Evolutionary conservation across 2,113 vertebrate species (phyloP).

Genomic region (Pionites leucogaster): DNA sequence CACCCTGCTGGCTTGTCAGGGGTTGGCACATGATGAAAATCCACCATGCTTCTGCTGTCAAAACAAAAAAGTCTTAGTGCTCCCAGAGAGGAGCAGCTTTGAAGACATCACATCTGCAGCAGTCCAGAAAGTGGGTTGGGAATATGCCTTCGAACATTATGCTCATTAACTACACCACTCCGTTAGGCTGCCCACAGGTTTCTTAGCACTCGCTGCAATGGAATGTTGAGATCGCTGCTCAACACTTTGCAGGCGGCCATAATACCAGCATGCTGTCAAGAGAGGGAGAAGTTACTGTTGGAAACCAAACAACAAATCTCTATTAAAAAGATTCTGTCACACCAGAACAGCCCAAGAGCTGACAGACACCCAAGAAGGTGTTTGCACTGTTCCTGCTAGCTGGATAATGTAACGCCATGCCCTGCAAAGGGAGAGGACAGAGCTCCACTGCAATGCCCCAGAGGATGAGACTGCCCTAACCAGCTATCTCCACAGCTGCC

Average conservation of each 20-base stretch:
- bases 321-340: not conserved
- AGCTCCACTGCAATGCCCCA: not conserved
- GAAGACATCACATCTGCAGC: not conserved
- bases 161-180: fast-evolving
- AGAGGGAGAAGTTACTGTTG: not conserved
- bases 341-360: not conserved
- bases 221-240: not conserved
- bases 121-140: not conserved
- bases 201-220: not conserved
- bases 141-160: not conserved
- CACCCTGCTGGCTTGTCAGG: fast-evolving
- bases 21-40: not conserved
- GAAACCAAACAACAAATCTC: not conserved
- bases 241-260: no score
- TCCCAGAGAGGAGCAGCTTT: not conserved
- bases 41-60: not conserved
- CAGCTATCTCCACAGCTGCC: fast-evolving
- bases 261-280: not conserved
- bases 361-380: not conserved
- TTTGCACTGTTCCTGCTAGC: not conserved
- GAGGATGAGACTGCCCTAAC: fast-evolving
- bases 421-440: not conserved
- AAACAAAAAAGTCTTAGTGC: not conserved
- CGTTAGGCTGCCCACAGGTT: fast-evolving
- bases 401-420: fast-evolving